Base-by-base conservation (phyloP, 2,113 vertebrate genomes). In the Cyprinus carpio region DNA sequence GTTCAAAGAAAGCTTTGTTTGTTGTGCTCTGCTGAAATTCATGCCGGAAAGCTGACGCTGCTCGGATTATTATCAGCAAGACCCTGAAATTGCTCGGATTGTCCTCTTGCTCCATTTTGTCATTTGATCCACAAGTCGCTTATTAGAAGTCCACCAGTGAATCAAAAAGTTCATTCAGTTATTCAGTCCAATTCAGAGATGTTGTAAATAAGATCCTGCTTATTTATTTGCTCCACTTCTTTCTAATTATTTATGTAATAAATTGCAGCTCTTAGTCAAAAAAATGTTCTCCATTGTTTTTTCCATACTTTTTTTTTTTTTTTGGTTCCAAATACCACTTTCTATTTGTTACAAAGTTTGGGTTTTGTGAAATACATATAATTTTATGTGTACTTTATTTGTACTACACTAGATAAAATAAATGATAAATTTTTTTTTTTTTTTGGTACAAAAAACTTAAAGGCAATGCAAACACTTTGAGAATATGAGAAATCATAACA, bases 1-100 rank as follows among this genome's bases (percentile, higher is more conserved):
- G 43, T 75, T 91, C 75, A 88, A 87, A 90, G 88, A 60, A 51
- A 58, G 75, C 84, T 86, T 83, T 86, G 84, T 86, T 34, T 77
- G 75, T 77, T 23, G 29, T 40, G 29, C 65, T 43, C 64, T 65
- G 67, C 25, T 64, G 84, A 82, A 85, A 87, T 56, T 87, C 20
- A n/a, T 29, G 7, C 77, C 25, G 31, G 85, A 49, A 88, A 85
- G 79, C 71, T 84, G 85, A 88, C 74, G n/a, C 10, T 40, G 81
- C 43, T 18, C 82, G 25, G 58, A 88, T 85, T 37, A 67, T 88
- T 88, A 90, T 90, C 89, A 75, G 46, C 81, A 54, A 51, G 31
- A 67, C 34, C 81, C 77, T 49, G 51, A 85, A 80, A 87, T 85
- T n/a, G 9, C 78, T 46, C 10, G n/a, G 34, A 78, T 64, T 58